phyloP scores from a whole-genome alignment of 1,140 invertebrate genomes.

The Neomicropteryx cornuta region DNA sequence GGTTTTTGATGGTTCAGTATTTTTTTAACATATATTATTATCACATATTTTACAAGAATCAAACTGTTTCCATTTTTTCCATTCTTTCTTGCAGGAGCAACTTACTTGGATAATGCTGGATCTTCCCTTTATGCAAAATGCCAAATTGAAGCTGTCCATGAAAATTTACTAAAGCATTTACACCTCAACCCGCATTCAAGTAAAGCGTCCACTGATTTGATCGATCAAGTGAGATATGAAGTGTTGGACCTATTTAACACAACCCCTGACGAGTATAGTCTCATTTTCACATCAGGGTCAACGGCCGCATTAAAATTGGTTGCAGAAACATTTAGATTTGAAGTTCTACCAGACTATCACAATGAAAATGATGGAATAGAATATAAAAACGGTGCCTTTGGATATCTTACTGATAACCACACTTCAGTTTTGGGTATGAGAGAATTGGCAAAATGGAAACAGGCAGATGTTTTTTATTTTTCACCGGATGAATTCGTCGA shows the following conservation, averaged over 20 bases:
- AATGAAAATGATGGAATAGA: slow-evolving; percentile 16
- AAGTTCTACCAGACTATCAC: slow-evolving; percentile 13
- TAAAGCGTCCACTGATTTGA: slow-evolving; percentile 60
- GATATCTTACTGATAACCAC: slow-evolving; percentile 85
- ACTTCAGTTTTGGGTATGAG: slow-evolving; percentile 91
- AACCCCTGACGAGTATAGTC: slow-evolving; percentile 62
- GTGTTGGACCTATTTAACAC: slow-evolving; percentile 80
- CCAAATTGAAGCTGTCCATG: slow-evolving; percentile 56
- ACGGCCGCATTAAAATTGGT: slow-evolving; percentile 75
- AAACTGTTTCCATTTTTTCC: no score
- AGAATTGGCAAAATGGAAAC: slow-evolving; percentile 44
- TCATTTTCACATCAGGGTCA: slow-evolving; percentile 87
- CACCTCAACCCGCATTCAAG: slow-evolving; percentile 88
- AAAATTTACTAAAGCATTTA: slow-evolving; percentile 55
- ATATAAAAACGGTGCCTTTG: slow-evolving; percentile 48
- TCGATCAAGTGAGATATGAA: slow-evolving; percentile 72
- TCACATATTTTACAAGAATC: no score
- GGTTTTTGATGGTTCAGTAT: background rate
- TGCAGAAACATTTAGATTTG: slow-evolving; percentile 70
- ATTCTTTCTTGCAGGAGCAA: slow-evolving; percentile 45
- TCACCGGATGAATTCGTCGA: slow-evolving; percentile 37
- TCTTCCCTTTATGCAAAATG: slow-evolving; percentile 69
- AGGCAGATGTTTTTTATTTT: slow-evolving; percentile 40
- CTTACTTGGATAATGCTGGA: slow-evolving; percentile 87
- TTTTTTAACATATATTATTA: no score